Base-by-base conservation (phyloP, 2,113 vertebrate genomes). In the Eira barbara region DNA sequence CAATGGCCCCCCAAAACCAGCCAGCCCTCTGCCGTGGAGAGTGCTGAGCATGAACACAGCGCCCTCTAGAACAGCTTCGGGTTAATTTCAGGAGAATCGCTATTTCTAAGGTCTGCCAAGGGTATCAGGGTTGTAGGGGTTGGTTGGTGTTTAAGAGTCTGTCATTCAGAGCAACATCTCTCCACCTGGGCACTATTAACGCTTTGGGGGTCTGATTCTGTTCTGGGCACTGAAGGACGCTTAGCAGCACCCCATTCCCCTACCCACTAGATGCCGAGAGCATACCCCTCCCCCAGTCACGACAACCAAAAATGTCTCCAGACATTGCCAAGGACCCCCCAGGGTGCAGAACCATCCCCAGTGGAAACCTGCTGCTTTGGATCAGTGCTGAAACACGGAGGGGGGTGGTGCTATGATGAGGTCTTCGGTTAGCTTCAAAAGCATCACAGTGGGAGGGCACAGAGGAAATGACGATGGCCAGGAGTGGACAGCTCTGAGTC, bases 381-480 rank as follows among this genome's bases (percentile, higher is more conserved):
- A 4, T 9, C 3, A 0, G 21, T 0, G 42, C 21, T 57, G 13
- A 86, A 57, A 42, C 4, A 34, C 1, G 7, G 34, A 23, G 21
- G 21, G 39, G 42, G 1, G 36, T 9, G 9, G 9, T 23, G 69
- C 76, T 3, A 18, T 1, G n/a, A 20, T 5, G 14, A 25, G 10
- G 17, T 36, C 84, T 23, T 20, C 47, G 85, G 47, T 13, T 49
- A 8, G 31, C 42, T 79, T 63, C 57, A 4, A 10, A 63, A 65
- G 42, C 15, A 39, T 27, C 5, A 4, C 9, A 4, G 6, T 0
- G 4, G 45, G 9, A 52, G 52, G 52, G 1, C 4, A 4, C 14
- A 36, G 9, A 29, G 17, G 34, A n/a, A 34, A 20, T 8, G 6
- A 4, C 9, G 2, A 2, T 5, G 21, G 27, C 65, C 7, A 0